Evolutionary conservation across 2,113 vertebrate genomes (phyloP).

Genomic region (Rhodinocichla rosea): DNA sequence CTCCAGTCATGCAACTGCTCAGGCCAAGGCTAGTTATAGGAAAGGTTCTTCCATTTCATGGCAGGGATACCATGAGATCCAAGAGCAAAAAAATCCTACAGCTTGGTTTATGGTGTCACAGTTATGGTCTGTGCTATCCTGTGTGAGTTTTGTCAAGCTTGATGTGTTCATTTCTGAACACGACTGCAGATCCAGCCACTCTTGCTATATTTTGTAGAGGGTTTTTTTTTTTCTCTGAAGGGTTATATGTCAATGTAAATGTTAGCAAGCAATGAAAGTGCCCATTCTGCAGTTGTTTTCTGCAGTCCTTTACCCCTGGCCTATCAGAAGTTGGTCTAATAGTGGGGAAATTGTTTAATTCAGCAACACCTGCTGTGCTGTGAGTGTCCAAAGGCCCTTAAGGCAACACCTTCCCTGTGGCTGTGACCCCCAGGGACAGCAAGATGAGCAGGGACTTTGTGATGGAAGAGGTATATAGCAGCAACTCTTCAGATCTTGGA

Average conservation of each 20-base stretch:
- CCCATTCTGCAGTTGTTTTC: not conserved
- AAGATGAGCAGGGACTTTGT: not conserved
- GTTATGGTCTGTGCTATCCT: not conserved
- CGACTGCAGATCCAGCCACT: not conserved
- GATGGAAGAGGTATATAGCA: not conserved
- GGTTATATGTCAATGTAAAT: not conserved
- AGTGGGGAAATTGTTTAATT: not conserved
- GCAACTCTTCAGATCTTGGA: not conserved
- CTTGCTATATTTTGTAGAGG: rapidly evolving
- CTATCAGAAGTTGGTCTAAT: not conserved
- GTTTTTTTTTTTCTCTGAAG: not conserved
- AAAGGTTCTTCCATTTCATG: not conserved
- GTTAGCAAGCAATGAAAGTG: not conserved
- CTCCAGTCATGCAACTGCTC: not conserved
- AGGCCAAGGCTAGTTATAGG: not conserved
- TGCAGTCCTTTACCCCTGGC: not conserved
- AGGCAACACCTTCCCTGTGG: not conserved
- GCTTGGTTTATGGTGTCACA: not conserved
- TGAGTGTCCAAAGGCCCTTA: not conserved
- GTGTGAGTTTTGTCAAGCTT: not conserved
- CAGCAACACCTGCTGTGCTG: not conserved
- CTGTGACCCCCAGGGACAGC: not conserved
- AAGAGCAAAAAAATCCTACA: rapidly evolving
- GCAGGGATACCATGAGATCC: not conserved
- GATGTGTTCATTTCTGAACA: not conserved